A percentile compares a stretch with the other conserved stretches of the same genome.
These are phyloP conservation scores for Baryphthengus martii DNA, from an alignment of 2,113 vertebrate species.

Conservation along the genomic window DNA sequence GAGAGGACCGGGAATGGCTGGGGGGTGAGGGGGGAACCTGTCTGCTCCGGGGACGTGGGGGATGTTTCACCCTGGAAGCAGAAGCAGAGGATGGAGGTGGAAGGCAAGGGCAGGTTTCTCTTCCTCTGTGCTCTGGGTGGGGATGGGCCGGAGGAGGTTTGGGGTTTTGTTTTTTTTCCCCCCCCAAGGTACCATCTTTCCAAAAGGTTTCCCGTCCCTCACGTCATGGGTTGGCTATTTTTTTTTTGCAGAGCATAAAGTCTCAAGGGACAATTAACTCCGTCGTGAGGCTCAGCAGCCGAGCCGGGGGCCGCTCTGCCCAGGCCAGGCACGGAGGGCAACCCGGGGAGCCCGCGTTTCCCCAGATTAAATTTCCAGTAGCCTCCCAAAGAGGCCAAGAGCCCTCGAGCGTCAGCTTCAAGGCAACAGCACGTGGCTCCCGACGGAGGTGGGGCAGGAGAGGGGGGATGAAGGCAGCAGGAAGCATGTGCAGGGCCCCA, in stretches of 20 bases:
- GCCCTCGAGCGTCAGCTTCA: not conserved
- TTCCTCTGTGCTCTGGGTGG: too few relatives aligned
- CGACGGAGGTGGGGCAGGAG: not conserved
- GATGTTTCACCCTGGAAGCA: not conserved
- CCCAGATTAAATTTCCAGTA: not conserved
- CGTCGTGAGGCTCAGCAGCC: not conserved
- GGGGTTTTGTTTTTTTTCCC: too few relatives aligned
- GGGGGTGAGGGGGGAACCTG: not conserved
- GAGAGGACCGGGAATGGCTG: accelerated
- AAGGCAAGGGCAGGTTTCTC: not conserved
- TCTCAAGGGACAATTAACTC: not conserved
- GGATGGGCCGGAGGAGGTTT: not conserved
- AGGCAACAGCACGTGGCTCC: not conserved
- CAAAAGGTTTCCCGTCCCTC: not conserved
- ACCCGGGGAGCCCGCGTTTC: not conserved
- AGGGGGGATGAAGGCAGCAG: not conserved
- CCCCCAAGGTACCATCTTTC: not conserved
- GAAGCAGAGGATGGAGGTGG: not conserved
- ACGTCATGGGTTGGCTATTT: not conserved
- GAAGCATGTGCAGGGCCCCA: not conserved
- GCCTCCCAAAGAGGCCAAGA: not conserved
- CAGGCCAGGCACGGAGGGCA: accelerated
- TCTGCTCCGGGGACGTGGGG: accelerated
- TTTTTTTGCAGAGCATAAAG: not conserved
- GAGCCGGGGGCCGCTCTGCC: not conserved